Evolutionary conservation across 2,797 vertebrate species (phyloP).

Genomic region (Scyliorhinus canicula): DNA sequence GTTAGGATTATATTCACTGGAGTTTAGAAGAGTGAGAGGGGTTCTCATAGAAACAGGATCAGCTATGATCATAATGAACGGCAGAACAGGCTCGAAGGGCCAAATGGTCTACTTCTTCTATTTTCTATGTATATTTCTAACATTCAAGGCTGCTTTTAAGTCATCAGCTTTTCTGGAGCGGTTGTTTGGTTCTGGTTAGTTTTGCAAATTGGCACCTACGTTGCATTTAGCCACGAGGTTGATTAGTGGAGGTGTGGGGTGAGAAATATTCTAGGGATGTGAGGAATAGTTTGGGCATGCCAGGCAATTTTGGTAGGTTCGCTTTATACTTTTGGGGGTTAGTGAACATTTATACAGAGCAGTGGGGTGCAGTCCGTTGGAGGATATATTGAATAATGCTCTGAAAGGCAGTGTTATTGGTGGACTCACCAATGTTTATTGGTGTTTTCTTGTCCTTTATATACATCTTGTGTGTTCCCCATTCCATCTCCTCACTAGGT

Average conservation of each 20-base stretch:
- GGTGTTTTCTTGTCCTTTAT: neutral
- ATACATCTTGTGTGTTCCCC: neutral
- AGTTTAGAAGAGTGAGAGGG: no score
- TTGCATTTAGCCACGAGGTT: no score
- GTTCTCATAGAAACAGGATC: no score
- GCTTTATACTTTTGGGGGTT: neutral
- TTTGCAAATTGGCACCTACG: no score
- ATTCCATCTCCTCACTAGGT: slow-evolving; percentile 52
- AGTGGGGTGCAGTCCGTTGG: neutral
- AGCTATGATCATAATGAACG: no score
- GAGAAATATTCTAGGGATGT: neutral
- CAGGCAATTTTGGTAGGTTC: neutral
- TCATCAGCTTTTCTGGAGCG: no score
- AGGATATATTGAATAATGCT: neutral
- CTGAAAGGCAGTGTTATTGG: neutral
- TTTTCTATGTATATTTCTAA: no score
- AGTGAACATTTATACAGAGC: neutral
- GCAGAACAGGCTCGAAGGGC: no score
- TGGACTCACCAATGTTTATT: neutral
- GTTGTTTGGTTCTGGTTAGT: no score
- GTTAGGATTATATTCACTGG: no score
- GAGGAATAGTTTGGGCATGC: neutral
- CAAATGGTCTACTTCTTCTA: no score
- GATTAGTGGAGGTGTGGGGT: neutral
- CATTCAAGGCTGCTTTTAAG: no score